A percentile compares a stretch with the other conserved stretches of the same genome.
Conservation (phyloP, 2,888 invertebrate species). For the Odontothrips loti region DNA sequence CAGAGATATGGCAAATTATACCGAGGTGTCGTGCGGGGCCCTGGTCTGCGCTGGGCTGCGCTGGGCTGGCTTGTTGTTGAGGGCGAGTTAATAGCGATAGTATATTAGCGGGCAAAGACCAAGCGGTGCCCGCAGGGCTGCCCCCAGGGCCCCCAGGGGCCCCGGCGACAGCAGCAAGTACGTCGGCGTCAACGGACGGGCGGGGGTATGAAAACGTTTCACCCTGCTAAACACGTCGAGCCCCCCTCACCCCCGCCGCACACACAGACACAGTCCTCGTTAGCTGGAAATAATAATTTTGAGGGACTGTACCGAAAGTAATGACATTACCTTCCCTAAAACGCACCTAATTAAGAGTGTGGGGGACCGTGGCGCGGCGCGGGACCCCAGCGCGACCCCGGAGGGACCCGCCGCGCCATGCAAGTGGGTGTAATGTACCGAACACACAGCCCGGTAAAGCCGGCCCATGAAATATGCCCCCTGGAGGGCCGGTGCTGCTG, state of each 20-base stretch:
- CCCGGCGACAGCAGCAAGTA: too few species aligned
- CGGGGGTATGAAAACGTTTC: too few species aligned
- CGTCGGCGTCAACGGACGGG: too few species aligned
- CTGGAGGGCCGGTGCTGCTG: background rate
- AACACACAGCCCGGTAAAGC: background rate
- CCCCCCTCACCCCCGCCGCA: background rate
- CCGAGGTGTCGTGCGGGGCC: background rate
- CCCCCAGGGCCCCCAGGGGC: too few species aligned
- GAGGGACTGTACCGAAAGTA: background rate
- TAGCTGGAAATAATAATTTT: background rate
- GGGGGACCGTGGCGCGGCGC: background rate
- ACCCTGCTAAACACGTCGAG: background rate
- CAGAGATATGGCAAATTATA: background rate
- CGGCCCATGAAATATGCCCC: constrained; percentile 5
- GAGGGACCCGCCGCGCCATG: background rate
- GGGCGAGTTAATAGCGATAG: background rate
- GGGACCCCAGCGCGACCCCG: background rate
- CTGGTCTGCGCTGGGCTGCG: too few species aligned
- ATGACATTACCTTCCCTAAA: constrained; percentile 1
- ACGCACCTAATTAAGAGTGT: background rate
- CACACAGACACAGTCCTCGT: background rate
- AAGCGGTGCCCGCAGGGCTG: too few species aligned
- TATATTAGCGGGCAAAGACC: too few species aligned
- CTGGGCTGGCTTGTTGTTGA: background rate
- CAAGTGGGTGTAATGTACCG: constrained; percentile 15